A percentile compares a stretch with the other conserved stretches of the same genome.
Conservation (phyloP, 2,797 vertebrate genomes). For the Anguilla obscura region DNA sequence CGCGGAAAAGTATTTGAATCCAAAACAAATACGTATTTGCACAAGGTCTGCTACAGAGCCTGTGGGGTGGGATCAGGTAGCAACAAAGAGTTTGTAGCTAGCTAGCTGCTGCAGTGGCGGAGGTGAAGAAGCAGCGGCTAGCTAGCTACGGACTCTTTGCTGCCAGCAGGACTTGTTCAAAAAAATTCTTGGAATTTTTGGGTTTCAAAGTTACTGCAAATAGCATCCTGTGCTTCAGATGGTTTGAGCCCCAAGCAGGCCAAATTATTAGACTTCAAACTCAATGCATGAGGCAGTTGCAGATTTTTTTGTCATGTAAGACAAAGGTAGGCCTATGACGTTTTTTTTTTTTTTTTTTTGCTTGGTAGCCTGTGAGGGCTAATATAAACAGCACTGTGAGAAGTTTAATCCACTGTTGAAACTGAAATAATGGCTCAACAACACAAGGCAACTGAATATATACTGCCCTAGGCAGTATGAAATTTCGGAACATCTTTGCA, state of each 20-base stretch:
- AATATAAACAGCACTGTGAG: background rate
- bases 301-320: background rate
- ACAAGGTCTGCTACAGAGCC: too few relatives aligned
- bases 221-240: background rate
- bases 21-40: too few relatives aligned
- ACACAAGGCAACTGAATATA: background rate
- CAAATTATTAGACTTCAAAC: background rate
- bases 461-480: background rate
- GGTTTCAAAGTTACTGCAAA: background rate
- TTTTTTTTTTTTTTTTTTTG: background rate
- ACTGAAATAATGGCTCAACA: background rate
- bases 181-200: background rate
- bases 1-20: too few relatives aligned
- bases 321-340: background rate
- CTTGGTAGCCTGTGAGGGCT: background rate
- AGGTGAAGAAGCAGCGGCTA: too few relatives aligned
- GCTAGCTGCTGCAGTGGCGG: too few relatives aligned
- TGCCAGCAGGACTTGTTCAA: too few relatives aligned
- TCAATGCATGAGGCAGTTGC: background rate
- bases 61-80: too few relatives aligned
- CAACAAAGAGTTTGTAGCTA: too few relatives aligned
- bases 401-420: background rate
- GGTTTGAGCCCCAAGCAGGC: background rate
- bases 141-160: too few relatives aligned
- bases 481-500: too few relatives aligned